A percentile compares a stretch with the other conserved stretches of the same genome.
Evolutionary conservation across 2,113 vertebrate genomes (phyloP).

Genomic region (Ctenodactylus gundi): DNA sequence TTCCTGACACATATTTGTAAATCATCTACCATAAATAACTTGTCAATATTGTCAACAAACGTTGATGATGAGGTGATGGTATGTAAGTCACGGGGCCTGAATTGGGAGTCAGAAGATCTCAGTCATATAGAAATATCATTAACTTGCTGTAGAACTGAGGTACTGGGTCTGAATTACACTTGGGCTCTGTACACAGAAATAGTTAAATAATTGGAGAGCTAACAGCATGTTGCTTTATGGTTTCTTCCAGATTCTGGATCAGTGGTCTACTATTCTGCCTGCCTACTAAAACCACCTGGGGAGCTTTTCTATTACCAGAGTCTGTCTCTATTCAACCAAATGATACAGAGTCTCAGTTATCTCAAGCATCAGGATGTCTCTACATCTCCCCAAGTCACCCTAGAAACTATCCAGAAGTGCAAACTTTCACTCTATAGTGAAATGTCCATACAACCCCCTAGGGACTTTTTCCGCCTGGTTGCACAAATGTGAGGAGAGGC

Average conservation of each 20-base stretch:
- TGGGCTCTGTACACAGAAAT: background rate
- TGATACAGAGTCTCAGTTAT: too few relatives aligned
- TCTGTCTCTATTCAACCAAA: background rate
- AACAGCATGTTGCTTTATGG: background rate
- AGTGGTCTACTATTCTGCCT: background rate
- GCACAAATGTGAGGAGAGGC: background rate
- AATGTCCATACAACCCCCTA: background rate
- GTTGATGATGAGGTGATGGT: background rate
- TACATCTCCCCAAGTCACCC: background rate
- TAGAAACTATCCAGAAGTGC: background rate
- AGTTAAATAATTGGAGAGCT: constrained; percentile 38
- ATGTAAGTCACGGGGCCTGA: background rate
- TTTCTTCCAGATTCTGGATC: constrained; percentile 13
- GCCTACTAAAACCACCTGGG: constrained; percentile 35
- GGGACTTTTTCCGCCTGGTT: background rate
- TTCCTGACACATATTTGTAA: background rate
- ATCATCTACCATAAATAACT: background rate
- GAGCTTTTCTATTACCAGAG: background rate
- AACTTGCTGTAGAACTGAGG: background rate
- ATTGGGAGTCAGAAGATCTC: background rate
- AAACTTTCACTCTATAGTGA: background rate
- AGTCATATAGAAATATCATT: background rate
- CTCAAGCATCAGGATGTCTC: too few relatives aligned
- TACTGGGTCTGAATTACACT: background rate
- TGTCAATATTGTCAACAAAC: too few relatives aligned